Conservation (phyloP, 2,113 vertebrate genomes). For the Pteruthius melanotis region DNA sequence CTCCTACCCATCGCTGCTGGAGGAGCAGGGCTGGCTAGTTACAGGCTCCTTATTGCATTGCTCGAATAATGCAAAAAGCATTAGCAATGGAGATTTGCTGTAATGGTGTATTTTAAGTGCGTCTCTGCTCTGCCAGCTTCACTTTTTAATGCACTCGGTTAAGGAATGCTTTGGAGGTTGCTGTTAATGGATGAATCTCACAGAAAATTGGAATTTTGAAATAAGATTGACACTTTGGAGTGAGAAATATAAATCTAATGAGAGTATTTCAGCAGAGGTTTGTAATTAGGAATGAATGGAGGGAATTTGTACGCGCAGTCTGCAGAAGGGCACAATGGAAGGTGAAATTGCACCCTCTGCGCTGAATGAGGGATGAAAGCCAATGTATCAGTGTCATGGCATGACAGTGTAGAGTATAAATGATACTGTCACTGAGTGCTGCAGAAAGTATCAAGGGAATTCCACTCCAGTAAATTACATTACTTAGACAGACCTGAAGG, state of each 20-base stretch:
- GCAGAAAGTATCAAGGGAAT: slow-evolving; percentile 75
- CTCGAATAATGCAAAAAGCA: slow-evolving; percentile 57
- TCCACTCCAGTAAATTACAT: slow-evolving; percentile 83
- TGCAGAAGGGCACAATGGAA: slow-evolving; percentile 72
- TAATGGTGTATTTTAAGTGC: slow-evolving; percentile 70
- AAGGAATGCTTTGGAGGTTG: slow-evolving; percentile 72
- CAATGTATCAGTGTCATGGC: slow-evolving; percentile 76
- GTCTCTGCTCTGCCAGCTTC: slow-evolving; percentile 47
- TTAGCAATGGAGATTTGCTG: slow-evolving; percentile 70
- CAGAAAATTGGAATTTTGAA: slow-evolving; percentile 70
- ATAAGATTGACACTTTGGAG: slow-evolving; percentile 71
- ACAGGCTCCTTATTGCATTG: slow-evolving; percentile 13
- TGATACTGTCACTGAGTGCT: slow-evolving; percentile 80
- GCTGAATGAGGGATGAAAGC: slow-evolving; percentile 71
- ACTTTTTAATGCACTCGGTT: slow-evolving; percentile 59
- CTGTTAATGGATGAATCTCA: slow-evolving; percentile 73
- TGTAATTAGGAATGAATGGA: slow-evolving; percentile 77
- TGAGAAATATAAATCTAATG: slow-evolving; percentile 73
- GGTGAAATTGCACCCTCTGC: slow-evolving; percentile 71
- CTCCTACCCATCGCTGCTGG: not conserved
- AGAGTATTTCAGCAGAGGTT: slow-evolving; percentile 71
- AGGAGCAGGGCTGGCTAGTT: not conserved
- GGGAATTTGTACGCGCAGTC: slow-evolving; percentile 64
- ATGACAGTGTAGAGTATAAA: slow-evolving; percentile 76
- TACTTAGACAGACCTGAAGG: slow-evolving; percentile 82